Conservation (phyloP, 2,888 invertebrate genomes). For the Octonoba sinensis region DNA sequence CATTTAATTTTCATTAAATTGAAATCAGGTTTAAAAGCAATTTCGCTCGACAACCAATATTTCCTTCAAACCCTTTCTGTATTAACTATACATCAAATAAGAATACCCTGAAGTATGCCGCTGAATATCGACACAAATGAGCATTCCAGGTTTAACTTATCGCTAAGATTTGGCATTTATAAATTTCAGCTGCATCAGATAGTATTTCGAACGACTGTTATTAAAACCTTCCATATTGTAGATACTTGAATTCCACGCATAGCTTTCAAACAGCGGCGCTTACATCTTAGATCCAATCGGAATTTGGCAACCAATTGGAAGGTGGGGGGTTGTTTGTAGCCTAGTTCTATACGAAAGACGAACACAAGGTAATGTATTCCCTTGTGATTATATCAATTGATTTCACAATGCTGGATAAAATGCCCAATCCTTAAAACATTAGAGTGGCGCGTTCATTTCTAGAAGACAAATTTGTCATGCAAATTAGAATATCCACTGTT, state of each 20-base stretch:
- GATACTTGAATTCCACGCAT: conserved; percentile 29
- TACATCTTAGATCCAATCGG: conserved; percentile 19
- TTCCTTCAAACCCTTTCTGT: background rate
- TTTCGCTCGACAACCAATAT: background rate
- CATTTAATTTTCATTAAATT: too few species aligned
- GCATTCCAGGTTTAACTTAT: conserved; percentile 26
- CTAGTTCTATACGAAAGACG: too few species aligned
- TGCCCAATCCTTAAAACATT: too few species aligned
- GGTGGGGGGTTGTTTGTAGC: too few species aligned
- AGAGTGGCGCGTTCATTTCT: too few species aligned
- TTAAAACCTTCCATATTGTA: conserved; percentile 32
- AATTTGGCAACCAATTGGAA: conserved; percentile 12
- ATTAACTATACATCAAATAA: conserved; percentile 41
- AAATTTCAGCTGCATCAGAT: conserved; percentile 30
- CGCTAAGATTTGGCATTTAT: conserved; percentile 35
- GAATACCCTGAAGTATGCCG: conserved; percentile 25
- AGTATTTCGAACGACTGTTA: conserved; percentile 23
- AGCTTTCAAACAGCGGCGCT: conserved; percentile 22
- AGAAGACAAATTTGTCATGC: too few species aligned
- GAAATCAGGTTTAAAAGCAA: too few species aligned
- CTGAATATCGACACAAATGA: conserved; percentile 34
- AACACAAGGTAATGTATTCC: too few species aligned
- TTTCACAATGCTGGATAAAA: too few species aligned
- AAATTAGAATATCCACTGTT: too few species aligned
- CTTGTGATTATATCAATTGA: too few species aligned